Evolutionary conservation across 2,888 invertebrate genomes (phyloP), one percentile per base, ranked within the genome.

Genomic region (Cybosia mesomella): DNA sequence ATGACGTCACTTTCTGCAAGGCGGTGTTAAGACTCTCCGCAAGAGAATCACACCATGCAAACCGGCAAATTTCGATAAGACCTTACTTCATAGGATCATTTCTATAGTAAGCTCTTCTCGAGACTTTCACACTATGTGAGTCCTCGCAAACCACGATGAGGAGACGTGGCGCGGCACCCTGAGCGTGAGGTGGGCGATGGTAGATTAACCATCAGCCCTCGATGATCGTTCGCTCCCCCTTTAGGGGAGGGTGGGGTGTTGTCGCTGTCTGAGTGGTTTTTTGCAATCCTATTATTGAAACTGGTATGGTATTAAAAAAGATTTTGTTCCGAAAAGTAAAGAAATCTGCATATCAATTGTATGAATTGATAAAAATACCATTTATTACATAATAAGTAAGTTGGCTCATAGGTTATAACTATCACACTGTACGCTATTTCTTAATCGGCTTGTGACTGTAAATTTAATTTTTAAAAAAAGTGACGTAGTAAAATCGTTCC

Each of bases 51-150:
- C 73, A 18, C 49, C 53, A 7, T 9, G 39, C 57, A 59, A 13
- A 8, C 32, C 28, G 18, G 2, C 9, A 0, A 15, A 4, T 11
- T 2, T 1, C 4, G 57, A n/a, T 43, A 83, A 83, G 84, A 82
- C 79, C 78, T 84, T 79, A 79, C 78, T 80, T 83, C 76, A 82
- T 81, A 79, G 81, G 82, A 83, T 83, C 80, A 85, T 82, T 83
- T 83, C 82, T 83, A 83, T 83, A 83, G 84, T 82, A 83, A 84
- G 84, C 80, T 85, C 83, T 85, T 82, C 81, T 72, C 79, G 80
- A 81, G 81, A 81, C 78, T 71, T 75, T 78, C 83, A 82, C 82
- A 78, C 70, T 72, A 79, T 65, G 79, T 81, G 81, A 79, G 82
- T 79, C 64, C 68, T 58, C 70, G 72, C 73, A 72, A 80, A 74